Conservation (phyloP, 2,888 invertebrate species). For the Phortica magna region DNA sequence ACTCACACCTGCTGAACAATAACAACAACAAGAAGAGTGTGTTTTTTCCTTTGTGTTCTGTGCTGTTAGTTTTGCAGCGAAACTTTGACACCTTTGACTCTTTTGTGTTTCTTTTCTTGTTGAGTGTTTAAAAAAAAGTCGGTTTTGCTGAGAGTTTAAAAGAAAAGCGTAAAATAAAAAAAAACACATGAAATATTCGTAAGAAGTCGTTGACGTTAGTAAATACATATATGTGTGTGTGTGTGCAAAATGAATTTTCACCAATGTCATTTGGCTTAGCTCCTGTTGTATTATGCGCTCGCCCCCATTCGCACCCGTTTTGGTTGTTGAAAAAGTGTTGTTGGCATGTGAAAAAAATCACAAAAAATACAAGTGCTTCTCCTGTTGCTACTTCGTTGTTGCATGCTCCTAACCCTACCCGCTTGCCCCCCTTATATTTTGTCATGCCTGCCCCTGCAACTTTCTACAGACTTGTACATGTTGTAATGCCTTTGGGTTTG, state of each 20-base stretch:
- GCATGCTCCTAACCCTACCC: too few species aligned
- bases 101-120: too few species aligned
- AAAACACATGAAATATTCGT: background rate
- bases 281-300: background rate
- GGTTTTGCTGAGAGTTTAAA: background rate
- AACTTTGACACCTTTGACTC: too few species aligned
- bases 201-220: too few species aligned
- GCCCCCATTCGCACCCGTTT: background rate
- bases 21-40: background rate
- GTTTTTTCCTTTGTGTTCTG: background rate
- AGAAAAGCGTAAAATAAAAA: background rate
- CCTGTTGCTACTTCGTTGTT: background rate
- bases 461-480: conserved; percentile 11
- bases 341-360: background rate
- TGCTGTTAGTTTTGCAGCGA: background rate
- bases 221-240: background rate
- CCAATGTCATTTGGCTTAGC: conserved; percentile 6
- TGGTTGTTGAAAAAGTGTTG: background rate
- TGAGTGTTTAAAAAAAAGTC: background rate
- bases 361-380: background rate
- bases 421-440: background rate
- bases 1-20: background rate
- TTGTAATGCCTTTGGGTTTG: conserved; percentile 14
- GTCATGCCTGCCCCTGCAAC: background rate
- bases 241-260: conserved; percentile 21